Percentiles rank a stretch among this genome's conserved stretches.
Conservation (phyloP, 1,140 invertebrate genomes). For the Cardiocondyla obscurior region DNA sequence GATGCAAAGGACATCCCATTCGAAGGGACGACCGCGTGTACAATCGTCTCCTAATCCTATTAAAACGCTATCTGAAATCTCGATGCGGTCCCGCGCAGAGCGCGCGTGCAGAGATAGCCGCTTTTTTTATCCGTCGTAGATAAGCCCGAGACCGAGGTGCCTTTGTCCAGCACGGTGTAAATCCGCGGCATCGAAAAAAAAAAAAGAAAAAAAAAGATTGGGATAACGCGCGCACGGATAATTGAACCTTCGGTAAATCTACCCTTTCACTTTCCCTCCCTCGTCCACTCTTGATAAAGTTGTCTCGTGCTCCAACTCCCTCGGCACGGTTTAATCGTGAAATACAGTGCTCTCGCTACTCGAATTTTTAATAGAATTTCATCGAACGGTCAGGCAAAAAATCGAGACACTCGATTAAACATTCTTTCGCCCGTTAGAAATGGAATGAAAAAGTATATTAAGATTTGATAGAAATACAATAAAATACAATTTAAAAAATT, state of each 20-base stretch:
- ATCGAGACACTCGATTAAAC: conserved; percentile 16
- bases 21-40: background rate
- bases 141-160: conserved; percentile 34
- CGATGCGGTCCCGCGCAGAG: conserved; percentile 13
- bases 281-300: conserved; percentile 4
- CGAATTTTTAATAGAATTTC: conserved; percentile 48
- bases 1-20: conserved; percentile 22
- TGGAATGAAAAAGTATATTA: background rate
- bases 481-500: too few relatives aligned
- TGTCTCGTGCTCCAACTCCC: conserved; percentile 3
- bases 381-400: background rate
- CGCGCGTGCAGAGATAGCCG: conserved; percentile 37
- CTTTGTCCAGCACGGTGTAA: conserved; percentile 48
- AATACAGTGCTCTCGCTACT: conserved; percentile 17
- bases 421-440: background rate
- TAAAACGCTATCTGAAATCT: conserved; percentile 54
- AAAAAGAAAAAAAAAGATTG: conserved; percentile 31
- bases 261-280: conserved; percentile 43
- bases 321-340: conserved; percentile 5
- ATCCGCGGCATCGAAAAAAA: conserved; percentile 31
- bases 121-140: conserved; percentile 39
- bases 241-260: conserved; percentile 57
- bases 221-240: conserved; percentile 41
- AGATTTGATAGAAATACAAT: too few relatives aligned
- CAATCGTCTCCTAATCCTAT: conserved; percentile 47